Base-by-base conservation (phyloP, 2,797 vertebrate species). In the Eutrigla gurnardus region DNA sequence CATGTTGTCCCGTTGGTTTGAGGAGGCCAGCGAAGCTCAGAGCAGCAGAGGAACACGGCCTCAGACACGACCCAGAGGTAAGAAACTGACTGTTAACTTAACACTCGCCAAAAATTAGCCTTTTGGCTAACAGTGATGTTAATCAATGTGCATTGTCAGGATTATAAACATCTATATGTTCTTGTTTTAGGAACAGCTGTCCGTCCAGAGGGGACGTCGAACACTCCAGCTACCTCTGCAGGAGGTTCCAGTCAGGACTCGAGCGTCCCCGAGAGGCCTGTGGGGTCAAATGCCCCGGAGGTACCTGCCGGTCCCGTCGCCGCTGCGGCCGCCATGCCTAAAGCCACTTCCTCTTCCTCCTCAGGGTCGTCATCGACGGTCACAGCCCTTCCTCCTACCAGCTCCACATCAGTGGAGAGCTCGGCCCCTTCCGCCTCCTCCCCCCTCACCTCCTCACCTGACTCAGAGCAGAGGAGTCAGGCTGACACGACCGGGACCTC, bases 1-100 rank as follows among this genome's bases (percentile, higher is more conserved):
- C 88, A 98, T 99, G 97, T 90, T 99, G 81, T 99, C 98, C 12
- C 95, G 98, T 47, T 99, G 98, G 98, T 99, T 99, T 80, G 98
- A 99, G 91, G 98, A 99, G 92, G 98, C 98, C 85, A 99, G 97
- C 25, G 98, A 99, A 85, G 97, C 97, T 47, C 98, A 99, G 88
- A 96, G 94, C 93, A 97, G 91, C 88, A 94, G 98, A 88, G 90
- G 96, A 69, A 95, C 95, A 43, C 95, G 96, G 43, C 96, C 96
- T 76, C 95, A 97, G 84, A 88, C 96, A 1, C 94, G 95, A n/a
- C 94, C 97, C 74, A 93, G 96, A 96, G 97, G 97, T 98, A 69
- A 87, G 64, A 5, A 54, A 3, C 14, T 43, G 4, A 36, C 33
- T 5, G 8, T 3, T 5, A 7, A n/a, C 54, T 18, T 6, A 39